phyloP scores from a whole-genome alignment of 1,140 invertebrate species.

The Tenebrio molitor region DNA sequence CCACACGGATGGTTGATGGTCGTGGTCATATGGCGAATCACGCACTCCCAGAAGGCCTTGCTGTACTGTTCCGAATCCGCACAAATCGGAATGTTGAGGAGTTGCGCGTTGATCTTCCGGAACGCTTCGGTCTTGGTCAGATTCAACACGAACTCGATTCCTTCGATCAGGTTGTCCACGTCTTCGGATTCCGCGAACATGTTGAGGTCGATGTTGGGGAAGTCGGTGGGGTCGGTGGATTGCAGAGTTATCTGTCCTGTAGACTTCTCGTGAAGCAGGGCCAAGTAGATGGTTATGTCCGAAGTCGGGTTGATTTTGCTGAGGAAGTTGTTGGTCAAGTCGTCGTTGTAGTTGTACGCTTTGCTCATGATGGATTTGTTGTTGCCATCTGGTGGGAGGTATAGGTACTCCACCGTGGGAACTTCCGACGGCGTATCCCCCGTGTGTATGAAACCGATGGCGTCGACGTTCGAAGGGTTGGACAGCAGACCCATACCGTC shows the following conservation, averaged over 20 bases:
- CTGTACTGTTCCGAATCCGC: constrained; percentile 7
- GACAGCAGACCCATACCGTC: constrained; percentile 81
- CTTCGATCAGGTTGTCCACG: constrained; percentile 66
- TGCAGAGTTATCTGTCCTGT: constrained; percentile 79
- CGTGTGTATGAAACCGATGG: constrained; percentile 45
- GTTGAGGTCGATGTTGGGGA: constrained; percentile 85
- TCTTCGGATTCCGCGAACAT: constrained; percentile 77
- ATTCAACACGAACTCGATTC: constrained; percentile 67
- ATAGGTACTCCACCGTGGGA: constrained; percentile 49
- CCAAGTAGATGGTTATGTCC: constrained; percentile 48
- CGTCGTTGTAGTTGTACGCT: constrained; percentile 49
- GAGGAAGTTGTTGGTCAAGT: no score
- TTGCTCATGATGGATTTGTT: constrained; percentile 47
- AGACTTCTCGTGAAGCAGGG: constrained; percentile 77
- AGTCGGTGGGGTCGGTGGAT: constrained; percentile 78
- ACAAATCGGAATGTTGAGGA: constrained; percentile 76
- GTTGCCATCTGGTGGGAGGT: constrained; percentile 42
- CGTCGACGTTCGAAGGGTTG: constrained; percentile 77
- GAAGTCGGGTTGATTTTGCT: constrained; percentile 37
- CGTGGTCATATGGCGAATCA: constrained; percentile 57
- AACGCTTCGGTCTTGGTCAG: constrained; percentile 73
- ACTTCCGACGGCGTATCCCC: constrained; percentile 50
- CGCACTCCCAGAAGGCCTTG: constrained; percentile 61
- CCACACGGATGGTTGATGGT: constrained; percentile 60
- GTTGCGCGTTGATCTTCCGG: constrained; percentile 70